phyloP scores from a whole-genome alignment of 2,888 invertebrate genomes.

The Thereva nobilitata region DNA sequence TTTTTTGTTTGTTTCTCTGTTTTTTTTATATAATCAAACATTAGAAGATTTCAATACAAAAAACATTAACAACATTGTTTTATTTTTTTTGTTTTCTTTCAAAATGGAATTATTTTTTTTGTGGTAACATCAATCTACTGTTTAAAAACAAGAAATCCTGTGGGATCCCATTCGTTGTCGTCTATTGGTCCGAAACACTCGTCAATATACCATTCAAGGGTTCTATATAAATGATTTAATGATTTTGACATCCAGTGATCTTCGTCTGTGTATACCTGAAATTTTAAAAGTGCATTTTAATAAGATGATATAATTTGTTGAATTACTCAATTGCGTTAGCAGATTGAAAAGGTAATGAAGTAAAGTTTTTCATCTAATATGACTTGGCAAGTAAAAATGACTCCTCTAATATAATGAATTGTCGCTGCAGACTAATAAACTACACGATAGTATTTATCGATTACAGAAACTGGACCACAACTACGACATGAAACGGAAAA shows the following conservation, averaged over 20 bases:
- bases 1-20: not conserved
- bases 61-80: constrained; percentile 22
- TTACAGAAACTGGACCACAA: too few relatives aligned
- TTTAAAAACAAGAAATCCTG: constrained; percentile 59
- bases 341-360: not conserved
- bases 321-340: not conserved
- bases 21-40: constrained; percentile 18
- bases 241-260: constrained; percentile 76
- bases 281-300: not conserved
- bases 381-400: too few relatives aligned
- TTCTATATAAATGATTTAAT: constrained; percentile 76
- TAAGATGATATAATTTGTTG: not conserved
- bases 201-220: constrained; percentile 85
- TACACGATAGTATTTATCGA: too few relatives aligned
- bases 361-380: too few relatives aligned
- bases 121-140: constrained; percentile 48
- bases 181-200: constrained; percentile 78
- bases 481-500: too few relatives aligned
- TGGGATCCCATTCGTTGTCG: constrained; percentile 71
- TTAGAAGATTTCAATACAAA: constrained; percentile 27
- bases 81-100: not conserved
- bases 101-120: constrained; percentile 22
- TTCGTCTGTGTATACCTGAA: constrained; percentile 86
- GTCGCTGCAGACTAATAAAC: too few relatives aligned
- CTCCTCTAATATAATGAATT: too few relatives aligned